phyloP scores from a whole-genome alignment of 2,888 invertebrate genomes.

The Patella pellucida region DNA sequence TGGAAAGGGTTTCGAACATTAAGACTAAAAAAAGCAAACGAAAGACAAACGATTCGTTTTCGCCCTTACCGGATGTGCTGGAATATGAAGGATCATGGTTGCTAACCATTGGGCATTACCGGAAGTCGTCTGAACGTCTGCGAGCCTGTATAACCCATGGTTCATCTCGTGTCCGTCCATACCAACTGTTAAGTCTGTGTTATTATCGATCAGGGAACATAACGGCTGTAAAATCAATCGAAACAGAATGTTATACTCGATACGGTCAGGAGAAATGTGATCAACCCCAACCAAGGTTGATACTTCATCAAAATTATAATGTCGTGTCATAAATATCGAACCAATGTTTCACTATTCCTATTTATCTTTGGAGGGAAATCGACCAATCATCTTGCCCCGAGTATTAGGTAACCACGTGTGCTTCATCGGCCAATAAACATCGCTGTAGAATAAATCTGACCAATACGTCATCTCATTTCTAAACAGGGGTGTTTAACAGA shows the following conservation, averaged over 20 bases:
- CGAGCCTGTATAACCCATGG: background rate
- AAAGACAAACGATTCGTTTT: background rate
- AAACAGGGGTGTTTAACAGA: no score
- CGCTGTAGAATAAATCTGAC: no score
- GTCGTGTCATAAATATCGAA: background rate
- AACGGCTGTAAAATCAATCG: background rate
- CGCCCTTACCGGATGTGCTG: background rate
- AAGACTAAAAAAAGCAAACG: background rate
- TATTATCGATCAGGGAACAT: background rate
- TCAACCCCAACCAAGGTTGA: background rate
- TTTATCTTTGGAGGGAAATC: no score
- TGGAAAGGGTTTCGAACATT: background rate
- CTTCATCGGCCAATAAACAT: no score
- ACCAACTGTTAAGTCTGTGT: conserved; percentile 1
- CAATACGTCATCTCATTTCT: no score
- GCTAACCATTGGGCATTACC: conserved; percentile 2
- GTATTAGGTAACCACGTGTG: no score
- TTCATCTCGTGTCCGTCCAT: background rate
- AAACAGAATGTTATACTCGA: background rate
- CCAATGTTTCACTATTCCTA: no score
- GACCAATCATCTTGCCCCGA: no score
- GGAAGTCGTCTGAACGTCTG: background rate
- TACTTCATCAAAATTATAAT: background rate
- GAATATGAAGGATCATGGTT: conserved; percentile 1
- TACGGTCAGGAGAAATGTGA: background rate